Evolutionary conservation across 1,140 invertebrate genomes (phyloP), one percentile per base, ranked within the genome.

Genomic region (Phenacoccus solenopsis): DNA sequence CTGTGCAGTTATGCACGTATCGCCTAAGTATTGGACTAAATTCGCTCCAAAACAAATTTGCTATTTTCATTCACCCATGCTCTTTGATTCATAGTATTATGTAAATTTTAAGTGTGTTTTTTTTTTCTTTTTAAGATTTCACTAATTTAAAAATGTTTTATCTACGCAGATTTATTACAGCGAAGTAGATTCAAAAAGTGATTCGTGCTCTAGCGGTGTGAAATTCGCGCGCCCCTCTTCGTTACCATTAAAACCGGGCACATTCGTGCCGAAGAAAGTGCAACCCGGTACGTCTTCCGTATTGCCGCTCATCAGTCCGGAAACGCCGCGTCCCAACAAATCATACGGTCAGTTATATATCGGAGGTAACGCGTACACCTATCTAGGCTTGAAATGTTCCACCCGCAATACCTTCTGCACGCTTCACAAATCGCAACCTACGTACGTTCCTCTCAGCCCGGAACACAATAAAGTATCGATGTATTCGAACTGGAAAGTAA

Each of bases 401-500:
- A 95, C 93, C 0, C 86, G 90, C 76, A 85, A 90, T 20, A 94
- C 92, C 73, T 98, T 94, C 78, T 97, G 94, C 75, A 96, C 93
- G 0, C 81, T 94, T 21, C 95, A 94, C 77, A 86, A 91, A 73
- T 90, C 93, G 0, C 95, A 98, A 78, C 95, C 96, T 0, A 96
- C 94, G 81, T 98, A 96, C 78, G 93, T 97, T 38, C 79, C 79
- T 13, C 83, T 86, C 73, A 79, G 80, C 7, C 87, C 86, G 0
- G 89, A 93, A 76, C 90, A 94, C 78, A 88, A 91, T 73, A 92
- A 90, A 75, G 80, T 98, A 38, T 97, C 94, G 16, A 98, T 98
- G 95, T 98, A 98, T 76, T 96, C 93, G 10, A 96, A 98, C 77
- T 98, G 96, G 96, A 88, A 92, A 80, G 79, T 84, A 72, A 72